Evolutionary conservation across 2,797 vertebrate species (phyloP).

Genomic region (Erpetoichthys calabaricus): DNA sequence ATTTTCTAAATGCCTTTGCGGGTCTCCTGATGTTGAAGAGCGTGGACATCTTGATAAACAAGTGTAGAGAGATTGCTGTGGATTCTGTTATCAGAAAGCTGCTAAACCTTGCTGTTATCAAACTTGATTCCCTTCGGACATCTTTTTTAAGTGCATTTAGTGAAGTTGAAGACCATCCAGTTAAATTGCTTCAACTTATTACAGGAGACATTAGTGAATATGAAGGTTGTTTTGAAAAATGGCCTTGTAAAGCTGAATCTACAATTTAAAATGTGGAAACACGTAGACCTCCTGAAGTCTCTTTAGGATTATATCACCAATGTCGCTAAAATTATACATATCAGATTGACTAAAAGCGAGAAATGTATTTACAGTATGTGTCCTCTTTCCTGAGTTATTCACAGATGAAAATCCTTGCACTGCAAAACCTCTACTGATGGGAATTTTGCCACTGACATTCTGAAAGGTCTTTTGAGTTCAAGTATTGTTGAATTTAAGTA

Average conservation of each 20-base stretch:
- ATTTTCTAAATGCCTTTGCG: slow-evolving; percentile 7
- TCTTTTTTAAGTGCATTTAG: slow-evolving; percentile 4
- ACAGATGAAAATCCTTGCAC: background rate
- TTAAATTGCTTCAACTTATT: slow-evolving; percentile 9
- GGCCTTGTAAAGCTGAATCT: slow-evolving; percentile 6
- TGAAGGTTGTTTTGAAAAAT: slow-evolving; percentile 5
- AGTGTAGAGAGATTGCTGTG: background rate
- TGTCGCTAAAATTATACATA: background rate
- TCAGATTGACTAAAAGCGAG: slow-evolving; percentile 1
- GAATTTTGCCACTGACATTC: background rate
- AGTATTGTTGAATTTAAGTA: slow-evolving; percentile 5
- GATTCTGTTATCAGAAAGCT: slow-evolving; percentile 3
- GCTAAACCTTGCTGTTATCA: slow-evolving; percentile 6
- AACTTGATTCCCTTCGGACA: slow-evolving; percentile 3
- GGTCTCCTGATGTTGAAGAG: slow-evolving; percentile 4
- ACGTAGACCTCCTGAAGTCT: slow-evolving; percentile 2
- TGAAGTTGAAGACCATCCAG: background rate
- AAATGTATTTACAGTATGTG: background rate
- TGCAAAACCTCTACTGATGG: slow-evolving; percentile 2
- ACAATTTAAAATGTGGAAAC: slow-evolving; percentile 9
- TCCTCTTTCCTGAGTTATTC: background rate
- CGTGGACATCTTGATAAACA: slow-evolving; percentile 10
- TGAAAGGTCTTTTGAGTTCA: background rate
- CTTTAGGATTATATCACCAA: slow-evolving; percentile 5
- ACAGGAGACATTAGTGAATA: slow-evolving; percentile 6